Base-by-base conservation (phyloP, 2,113 vertebrate genomes). In the Trichechus manatus region DNA sequence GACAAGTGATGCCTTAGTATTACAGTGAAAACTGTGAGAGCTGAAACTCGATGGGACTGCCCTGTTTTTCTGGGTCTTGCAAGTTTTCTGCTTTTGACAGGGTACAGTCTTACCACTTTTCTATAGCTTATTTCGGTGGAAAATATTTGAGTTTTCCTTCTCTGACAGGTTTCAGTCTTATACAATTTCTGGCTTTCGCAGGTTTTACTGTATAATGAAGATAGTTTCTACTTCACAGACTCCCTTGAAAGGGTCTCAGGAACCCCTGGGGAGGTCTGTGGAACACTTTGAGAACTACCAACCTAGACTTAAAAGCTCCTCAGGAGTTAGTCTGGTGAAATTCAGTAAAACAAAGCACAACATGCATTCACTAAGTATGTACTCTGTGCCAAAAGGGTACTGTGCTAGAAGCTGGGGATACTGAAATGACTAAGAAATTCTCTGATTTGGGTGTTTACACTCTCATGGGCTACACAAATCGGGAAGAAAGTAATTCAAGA, bases 351-450 rank as follows among this genome's bases (percentile, higher is more conserved):
- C 9, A 3, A 82, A 15, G 53, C 10, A 47, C 33, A 36, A 25
- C 8, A 10, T 8, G 14, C 7, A 22, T 3, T 27, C 36, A 53
- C 27, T 10, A n/a, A 53, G 22, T 8, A 29, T 13, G 0, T 11
- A 14, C 8, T 29, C 23, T 61, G 23, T 4, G 14, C 9, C 78
- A n/a, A 17, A 53, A 2, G 4, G 56, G 36, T 29, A 27, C 9
- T 7, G 31, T n/a, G 17, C 33, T 31, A 22, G 61, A 85, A 22
- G 42, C 13, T 3, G 6, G 25, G 33, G 70, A 6, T 4, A 22
- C 23, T 4, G n/a, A 89, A 44, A 82, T 29, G 47, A 42, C 8
- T 44, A 68, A 33, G 33, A 61, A 82, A 64, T 1, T 14, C 6
- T n/a, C 47, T 10, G 78, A 66, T 94, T 10, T 63, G 42, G 47